These are phyloP conservation scores for Zaprionus ghesquierei DNA, from an alignment of 1,140 invertebrate genomes.

Conservation along the genomic window DNA sequence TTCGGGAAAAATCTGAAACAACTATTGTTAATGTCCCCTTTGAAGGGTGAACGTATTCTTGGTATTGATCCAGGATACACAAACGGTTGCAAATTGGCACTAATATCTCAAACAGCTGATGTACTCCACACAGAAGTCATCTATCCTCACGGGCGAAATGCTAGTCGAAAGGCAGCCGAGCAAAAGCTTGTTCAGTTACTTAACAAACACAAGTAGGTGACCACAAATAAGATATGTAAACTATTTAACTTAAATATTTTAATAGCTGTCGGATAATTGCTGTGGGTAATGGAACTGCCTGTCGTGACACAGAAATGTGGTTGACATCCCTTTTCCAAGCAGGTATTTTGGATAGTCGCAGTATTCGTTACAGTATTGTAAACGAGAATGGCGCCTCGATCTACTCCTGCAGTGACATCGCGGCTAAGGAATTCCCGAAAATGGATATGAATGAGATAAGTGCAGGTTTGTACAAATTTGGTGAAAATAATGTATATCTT, in stretches of 20 bases:
- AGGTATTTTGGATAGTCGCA: constrained; percentile 84
- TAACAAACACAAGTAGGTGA: constrained; percentile 57
- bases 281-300: constrained; percentile 94
- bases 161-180: constrained; percentile 49
- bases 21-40: constrained; percentile 89
- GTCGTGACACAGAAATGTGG: constrained; percentile 92
- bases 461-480: constrained; percentile 84
- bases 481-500: background rate
- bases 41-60: constrained; percentile 90
- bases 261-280: constrained; percentile 89
- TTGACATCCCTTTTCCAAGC: constrained; percentile 86
- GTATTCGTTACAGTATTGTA: constrained; percentile 91
- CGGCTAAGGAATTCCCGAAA: constrained; percentile 91
- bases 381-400: constrained; percentile 95
- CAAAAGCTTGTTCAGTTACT: constrained; percentile 59
- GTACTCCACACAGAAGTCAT: constrained; percentile 88
- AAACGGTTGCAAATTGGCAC: constrained; percentile 93
- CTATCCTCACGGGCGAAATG: constrained; percentile 84
- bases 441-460: constrained; percentile 92
- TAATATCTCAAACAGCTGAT: constrained; percentile 88
- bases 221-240: constrained; percentile 14
- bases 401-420: constrained; percentile 93
- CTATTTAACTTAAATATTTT: background rate
- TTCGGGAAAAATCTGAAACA: constrained; percentile 93
- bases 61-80: constrained; percentile 94